Percentiles rank a stretch among this genome's conserved stretches.
Evolutionary conservation across 2,888 invertebrate species (phyloP).

Genomic region (Coleophora flavipennella): DNA sequence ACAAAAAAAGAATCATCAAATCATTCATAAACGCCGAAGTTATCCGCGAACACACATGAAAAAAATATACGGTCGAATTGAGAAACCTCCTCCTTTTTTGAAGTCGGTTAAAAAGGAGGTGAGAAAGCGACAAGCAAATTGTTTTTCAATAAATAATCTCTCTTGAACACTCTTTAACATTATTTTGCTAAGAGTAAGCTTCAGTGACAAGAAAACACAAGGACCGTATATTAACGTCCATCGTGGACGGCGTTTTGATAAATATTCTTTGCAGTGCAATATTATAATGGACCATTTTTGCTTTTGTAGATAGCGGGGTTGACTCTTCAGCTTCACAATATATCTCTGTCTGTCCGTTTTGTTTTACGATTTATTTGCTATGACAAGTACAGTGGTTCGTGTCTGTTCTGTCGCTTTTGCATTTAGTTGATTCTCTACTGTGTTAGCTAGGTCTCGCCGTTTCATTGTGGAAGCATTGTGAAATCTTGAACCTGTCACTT

Average conservation of each 20-base stretch:
- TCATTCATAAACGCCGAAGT: too few relatives aligned
- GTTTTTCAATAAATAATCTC: too few relatives aligned
- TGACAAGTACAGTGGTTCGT: slow-evolving; percentile 47
- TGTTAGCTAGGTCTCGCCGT: slow-evolving; percentile 21
- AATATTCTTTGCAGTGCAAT: slow-evolving; percentile 29
- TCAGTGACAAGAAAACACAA: slow-evolving; percentile 13
- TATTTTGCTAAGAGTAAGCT: too few relatives aligned
- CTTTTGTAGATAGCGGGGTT: slow-evolving; percentile 28
- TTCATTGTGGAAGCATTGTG: slow-evolving; percentile 24
- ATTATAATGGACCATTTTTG: slow-evolving; percentile 41
- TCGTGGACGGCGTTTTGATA: slow-evolving; percentile 26
- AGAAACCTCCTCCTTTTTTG: too few relatives aligned
- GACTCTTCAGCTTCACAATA: slow-evolving; percentile 34
- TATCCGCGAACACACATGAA: too few relatives aligned
- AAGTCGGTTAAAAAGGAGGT: too few relatives aligned
- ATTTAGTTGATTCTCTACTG: slow-evolving; percentile 32
- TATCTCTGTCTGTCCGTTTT: slow-evolving; percentile 42
- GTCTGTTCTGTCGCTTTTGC: slow-evolving; percentile 29
- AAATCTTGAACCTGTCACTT: slow-evolving; percentile 35
- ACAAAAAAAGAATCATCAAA: too few relatives aligned
- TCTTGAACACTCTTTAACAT: too few relatives aligned
- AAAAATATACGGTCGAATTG: too few relatives aligned
- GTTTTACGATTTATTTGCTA: slow-evolving; percentile 53
- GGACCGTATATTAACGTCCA: not conserved
- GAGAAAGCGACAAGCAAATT: too few relatives aligned